These are phyloP conservation scores for Drosophila picticornis DNA, from an alignment of 2,888 invertebrate genomes.

Conservation along the genomic window DNA sequence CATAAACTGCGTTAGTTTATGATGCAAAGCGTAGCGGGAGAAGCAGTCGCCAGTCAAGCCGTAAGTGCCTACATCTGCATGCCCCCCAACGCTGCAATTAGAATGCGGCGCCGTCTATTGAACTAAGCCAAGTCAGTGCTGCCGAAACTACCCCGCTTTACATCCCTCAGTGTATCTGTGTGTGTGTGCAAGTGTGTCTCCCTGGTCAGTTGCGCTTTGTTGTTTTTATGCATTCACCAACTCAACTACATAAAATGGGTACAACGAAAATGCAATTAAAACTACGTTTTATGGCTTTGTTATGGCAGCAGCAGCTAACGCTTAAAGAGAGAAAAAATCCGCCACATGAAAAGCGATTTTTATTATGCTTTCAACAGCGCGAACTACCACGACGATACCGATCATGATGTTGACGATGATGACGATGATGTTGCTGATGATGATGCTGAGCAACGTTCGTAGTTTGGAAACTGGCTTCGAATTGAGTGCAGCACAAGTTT, in stretches of 20 bases:
- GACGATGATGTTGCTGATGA: constrained; percentile 28
- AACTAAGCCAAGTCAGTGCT: constrained; percentile 50
- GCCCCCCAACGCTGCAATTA: constrained; percentile 63
- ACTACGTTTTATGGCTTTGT: constrained; percentile 85
- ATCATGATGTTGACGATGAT: constrained; percentile 34
- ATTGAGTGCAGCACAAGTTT: constrained; percentile 57
- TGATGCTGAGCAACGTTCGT: constrained; percentile 32
- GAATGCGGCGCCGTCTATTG: constrained; percentile 78
- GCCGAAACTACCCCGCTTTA: constrained; percentile 3
- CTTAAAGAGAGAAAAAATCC: constrained; percentile 17
- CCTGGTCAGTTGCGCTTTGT: constrained; percentile 67
- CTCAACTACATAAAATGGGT: constrained; percentile 83
- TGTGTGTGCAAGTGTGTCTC: constrained; percentile 4
- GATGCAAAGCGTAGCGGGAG: constrained; percentile 50
- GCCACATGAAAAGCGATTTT: constrained; percentile 80
- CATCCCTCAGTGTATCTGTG: background rate
- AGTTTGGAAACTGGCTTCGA: constrained; percentile 63
- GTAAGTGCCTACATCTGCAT: constrained; percentile 73
- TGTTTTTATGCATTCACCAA: constrained; percentile 78
- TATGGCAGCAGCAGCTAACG: constrained; percentile 61
- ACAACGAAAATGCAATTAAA: constrained; percentile 85
- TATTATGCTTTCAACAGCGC: constrained; percentile 72
- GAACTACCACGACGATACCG: constrained; percentile 38
- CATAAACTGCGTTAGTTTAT: constrained; percentile 79
- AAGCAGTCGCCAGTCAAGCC: constrained; percentile 55